Evolutionary conservation across 2,113 vertebrate genomes (phyloP).

Genomic region (Callionymus lyra): DNA sequence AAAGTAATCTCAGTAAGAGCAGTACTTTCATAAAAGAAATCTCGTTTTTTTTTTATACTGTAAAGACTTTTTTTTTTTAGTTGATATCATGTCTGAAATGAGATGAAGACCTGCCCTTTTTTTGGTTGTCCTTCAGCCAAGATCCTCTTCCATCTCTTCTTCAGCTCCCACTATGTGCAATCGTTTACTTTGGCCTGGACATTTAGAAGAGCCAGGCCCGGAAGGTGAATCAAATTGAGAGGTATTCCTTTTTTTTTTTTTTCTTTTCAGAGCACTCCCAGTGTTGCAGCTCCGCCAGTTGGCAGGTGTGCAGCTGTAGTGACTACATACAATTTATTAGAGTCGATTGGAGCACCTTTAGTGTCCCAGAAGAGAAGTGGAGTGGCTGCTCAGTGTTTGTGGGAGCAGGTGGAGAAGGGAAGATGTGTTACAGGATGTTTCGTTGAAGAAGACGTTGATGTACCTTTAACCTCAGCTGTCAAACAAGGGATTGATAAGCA

Average conservation of each 20-base stretch:
- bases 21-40: slow-evolving; percentile 5
- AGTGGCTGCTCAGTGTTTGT: slow-evolving; percentile 24
- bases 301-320: slow-evolving; percentile 40
- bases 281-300: slow-evolving; percentile 38
- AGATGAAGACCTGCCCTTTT: slow-evolving; percentile 4
- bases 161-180: slow-evolving; percentile 11
- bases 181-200: slow-evolving; percentile 34
- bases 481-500: too few species aligned
- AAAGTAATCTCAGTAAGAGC: not conserved
- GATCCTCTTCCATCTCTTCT: slow-evolving; percentile 18
- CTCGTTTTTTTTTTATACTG: slow-evolving; percentile 1
- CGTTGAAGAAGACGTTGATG: too few species aligned
- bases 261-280: slow-evolving; percentile 8
- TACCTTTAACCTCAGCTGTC: too few species aligned
- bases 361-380: slow-evolving; percentile 38
- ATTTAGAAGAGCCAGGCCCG: slow-evolving; percentile 17
- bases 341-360: slow-evolving; percentile 51
- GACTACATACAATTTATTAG: slow-evolving; percentile 52
- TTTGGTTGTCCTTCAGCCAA: slow-evolving; percentile 22
- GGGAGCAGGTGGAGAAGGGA: slow-evolving; percentile 2
- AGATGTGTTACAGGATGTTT: too few species aligned
- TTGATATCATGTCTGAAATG: slow-evolving; percentile 10
- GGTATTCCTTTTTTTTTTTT: slow-evolving; percentile 2
- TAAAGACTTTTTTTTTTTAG: slow-evolving; percentile 9
- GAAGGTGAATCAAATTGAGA: slow-evolving; percentile 51